Percentiles rank a stretch among this genome's conserved stretches.
These are phyloP conservation scores for Gambelia wislizenii DNA, from an alignment of 2,797 vertebrate species.

Conservation along the genomic window DNA sequence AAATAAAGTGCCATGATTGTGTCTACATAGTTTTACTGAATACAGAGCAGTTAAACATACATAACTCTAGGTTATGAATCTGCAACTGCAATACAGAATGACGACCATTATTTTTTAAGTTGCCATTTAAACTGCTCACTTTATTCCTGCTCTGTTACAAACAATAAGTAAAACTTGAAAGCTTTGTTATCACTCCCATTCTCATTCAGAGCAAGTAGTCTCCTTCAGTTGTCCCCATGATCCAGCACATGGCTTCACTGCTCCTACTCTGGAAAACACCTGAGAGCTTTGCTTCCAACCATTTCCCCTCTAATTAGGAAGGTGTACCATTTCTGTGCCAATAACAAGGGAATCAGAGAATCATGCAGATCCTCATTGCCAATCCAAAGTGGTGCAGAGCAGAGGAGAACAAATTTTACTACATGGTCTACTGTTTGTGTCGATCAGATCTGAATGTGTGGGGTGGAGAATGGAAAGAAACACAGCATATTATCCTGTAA, in stretches of 20 bases:
- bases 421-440: background rate
- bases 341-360: background rate
- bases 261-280: background rate
- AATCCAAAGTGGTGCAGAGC: background rate
- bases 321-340: background rate
- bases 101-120: background rate
- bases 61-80: no score
- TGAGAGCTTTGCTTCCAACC: background rate
- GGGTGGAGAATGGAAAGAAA: background rate
- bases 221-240: background rate
- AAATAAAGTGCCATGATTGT: no score
- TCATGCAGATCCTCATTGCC: background rate
- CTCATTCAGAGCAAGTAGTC: background rate
- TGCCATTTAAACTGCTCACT: background rate
- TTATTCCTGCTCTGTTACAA: background rate
- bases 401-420: background rate
- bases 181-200: background rate
- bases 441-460: background rate
- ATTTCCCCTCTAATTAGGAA: background rate
- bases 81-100: background rate
- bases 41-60: no score
- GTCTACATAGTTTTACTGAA: no score
- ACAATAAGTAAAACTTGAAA: background rate
- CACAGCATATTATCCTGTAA: slow-evolving; percentile 2
- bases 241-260: background rate